Conservation (phyloP, 35 echinoderm and acorn worm species). For the Anneissia japonica region DNA sequence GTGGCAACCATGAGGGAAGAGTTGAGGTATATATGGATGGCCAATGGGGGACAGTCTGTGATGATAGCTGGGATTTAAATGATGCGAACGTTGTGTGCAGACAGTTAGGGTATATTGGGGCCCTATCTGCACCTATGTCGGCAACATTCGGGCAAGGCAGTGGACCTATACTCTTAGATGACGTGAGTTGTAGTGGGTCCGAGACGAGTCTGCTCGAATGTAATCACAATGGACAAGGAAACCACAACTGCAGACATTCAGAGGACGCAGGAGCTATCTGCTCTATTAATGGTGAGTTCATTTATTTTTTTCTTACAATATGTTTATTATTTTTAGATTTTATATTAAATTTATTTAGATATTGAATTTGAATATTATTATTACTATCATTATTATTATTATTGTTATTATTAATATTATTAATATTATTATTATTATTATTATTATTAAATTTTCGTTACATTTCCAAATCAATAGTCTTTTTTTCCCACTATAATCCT, state of each 20-base stretch:
- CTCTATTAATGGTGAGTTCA: neutral
- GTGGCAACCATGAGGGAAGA: neutral
- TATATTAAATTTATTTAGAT: no score
- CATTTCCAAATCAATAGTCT: no score
- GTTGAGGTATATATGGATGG: neutral
- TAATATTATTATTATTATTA: no score
- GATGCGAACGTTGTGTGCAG: neutral
- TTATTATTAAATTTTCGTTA: no score
- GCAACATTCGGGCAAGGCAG: neutral
- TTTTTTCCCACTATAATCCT: no score
- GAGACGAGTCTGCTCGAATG: neutral
- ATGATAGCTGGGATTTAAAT: neutral
- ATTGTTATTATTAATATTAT: no score
- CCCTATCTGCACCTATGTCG: neutral
- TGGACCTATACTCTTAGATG: neutral
- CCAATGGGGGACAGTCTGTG: neutral
- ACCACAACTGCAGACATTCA: neutral
- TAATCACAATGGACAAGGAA: neutral
- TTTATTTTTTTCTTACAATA: neutral
- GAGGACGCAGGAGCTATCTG: slow-evolving; percentile 4
- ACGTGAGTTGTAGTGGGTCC: neutral
- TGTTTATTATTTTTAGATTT: no score
- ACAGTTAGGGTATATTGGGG: neutral
- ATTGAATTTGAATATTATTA: no score
- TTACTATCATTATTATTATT: no score